Evolutionary conservation across 1,140 invertebrate species (phyloP), one percentile per base, ranked within the genome.

Genomic region (Drosophila mayri): DNA sequence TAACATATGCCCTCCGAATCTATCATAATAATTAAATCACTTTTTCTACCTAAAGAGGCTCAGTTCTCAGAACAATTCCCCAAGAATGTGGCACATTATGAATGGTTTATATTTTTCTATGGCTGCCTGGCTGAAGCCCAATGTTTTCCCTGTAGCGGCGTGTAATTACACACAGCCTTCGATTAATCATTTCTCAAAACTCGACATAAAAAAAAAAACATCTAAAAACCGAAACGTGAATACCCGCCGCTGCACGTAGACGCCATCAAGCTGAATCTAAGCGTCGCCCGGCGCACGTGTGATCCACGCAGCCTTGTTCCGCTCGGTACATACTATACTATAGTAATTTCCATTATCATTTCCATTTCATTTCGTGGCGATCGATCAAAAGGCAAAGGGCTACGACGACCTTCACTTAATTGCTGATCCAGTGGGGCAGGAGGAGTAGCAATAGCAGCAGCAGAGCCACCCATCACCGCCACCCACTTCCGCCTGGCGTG

Each of bases 401-500:
- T 77, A 72, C 80, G 47, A 54, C 76, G 84, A 81, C 84, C 84
- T 88, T 88, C 80, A 68, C 85, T 78, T 78, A 90, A 75, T 90
- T 88, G 70, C 60, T 65, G 54, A 41, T 44, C 37, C 41, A 50
- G 38, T 60, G 52, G 52, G 52, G 52, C 14, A 43, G 28, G 37
- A 60, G 55, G 18, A 32, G 28, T 8, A 30, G 28, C 28, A 41
- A 22, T 4, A 25, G 44, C 22, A 49, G 47, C 25, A 11, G 10
- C 30, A 11, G 18, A 47, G 6, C 47, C 30, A 67, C 22, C 57
- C 61, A 52, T 25, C 43, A 49, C 11, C 40, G 18, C 70, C 77
- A 64, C 84, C 81, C 81, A 81, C 84, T 90, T 88, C 84, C 85
- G 85, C 85, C 83, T 90, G 77, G 85, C 85, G 83, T 87, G 81